phyloP scores from a whole-genome alignment of 2,797 vertebrate species.

The Ctenochaetus hawaiiensis region DNA sequence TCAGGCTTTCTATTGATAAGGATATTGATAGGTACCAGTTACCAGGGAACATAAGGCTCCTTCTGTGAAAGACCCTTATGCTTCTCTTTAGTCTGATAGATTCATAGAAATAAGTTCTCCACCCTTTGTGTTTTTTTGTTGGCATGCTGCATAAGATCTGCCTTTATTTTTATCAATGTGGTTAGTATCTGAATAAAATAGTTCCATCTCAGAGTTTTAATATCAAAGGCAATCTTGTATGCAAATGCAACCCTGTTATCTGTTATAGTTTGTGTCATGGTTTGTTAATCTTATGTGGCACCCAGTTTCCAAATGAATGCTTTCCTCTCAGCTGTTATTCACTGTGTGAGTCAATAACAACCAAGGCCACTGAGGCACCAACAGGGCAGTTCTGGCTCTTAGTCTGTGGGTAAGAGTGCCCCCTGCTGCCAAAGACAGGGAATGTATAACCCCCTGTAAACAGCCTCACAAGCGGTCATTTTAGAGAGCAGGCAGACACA shows the following conservation, averaged over 20 bases:
- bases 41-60: constrained; percentile 85
- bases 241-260: constrained; percentile 39
- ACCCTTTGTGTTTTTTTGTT: constrained; percentile 40
- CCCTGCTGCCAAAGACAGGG: constrained; percentile 63
- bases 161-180: constrained; percentile 34
- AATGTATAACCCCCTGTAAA: not conserved
- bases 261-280: constrained; percentile 43
- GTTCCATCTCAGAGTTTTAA: constrained; percentile 5
- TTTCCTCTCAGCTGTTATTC: constrained; percentile 51
- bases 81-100: constrained; percentile 65
- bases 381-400: constrained; percentile 26
- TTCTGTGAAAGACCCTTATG: constrained; percentile 82
- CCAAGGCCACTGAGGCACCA: constrained; percentile 38
- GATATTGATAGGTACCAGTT: constrained; percentile 98
- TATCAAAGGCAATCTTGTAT: constrained; percentile 49
- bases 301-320: constrained; percentile 37
- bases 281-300: constrained; percentile 38
- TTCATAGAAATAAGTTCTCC: constrained; percentile 56
- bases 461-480: constrained; percentile 1
- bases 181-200: not conserved
- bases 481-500: not conserved
- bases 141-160: constrained; percentile 58
- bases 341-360: constrained; percentile 41
- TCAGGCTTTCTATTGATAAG: constrained; percentile 99
- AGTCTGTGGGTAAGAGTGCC: constrained; percentile 44